Evolutionary conservation across 2,113 vertebrate genomes (phyloP).

Genomic region (Rhegmatorhina hoffmannsi): DNA sequence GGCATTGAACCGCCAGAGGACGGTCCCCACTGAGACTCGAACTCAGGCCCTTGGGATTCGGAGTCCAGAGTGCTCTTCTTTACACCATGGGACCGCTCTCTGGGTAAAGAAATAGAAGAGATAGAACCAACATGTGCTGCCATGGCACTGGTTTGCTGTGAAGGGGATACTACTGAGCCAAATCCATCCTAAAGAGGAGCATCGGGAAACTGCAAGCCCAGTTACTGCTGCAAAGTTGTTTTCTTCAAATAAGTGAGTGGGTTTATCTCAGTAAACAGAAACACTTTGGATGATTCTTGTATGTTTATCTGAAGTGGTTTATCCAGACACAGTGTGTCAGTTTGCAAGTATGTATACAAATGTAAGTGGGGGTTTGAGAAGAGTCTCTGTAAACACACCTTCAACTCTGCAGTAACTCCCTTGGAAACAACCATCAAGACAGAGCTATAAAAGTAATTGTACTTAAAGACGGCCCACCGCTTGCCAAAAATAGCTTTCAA

Average conservation of each 20-base stretch:
- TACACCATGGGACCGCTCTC: too few relatives aligned
- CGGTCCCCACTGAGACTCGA: too few relatives aligned
- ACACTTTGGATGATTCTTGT: not conserved
- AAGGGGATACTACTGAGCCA: not conserved
- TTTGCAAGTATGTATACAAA: not conserved
- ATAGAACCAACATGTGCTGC: rapidly evolving
- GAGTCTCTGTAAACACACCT: not conserved
- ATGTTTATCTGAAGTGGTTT: not conserved
- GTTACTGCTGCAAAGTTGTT: not conserved
- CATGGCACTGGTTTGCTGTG: rapidly evolving
- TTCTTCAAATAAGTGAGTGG: not conserved
- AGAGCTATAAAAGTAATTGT: not conserved
- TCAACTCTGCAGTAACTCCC: not conserved
- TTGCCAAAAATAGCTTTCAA: not conserved
- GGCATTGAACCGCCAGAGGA: too few relatives aligned
- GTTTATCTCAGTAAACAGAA: not conserved
- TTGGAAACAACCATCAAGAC: not conserved
- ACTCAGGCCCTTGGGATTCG: too few relatives aligned
- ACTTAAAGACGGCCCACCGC: not conserved
- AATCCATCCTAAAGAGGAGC: too few relatives aligned
- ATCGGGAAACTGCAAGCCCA: not conserved
- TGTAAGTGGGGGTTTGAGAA: not conserved
- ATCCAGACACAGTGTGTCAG: not conserved
- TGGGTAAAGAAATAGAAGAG: not conserved
- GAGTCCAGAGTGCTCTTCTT: too few relatives aligned